A percentile compares a stretch with the other conserved stretches of the same genome.
Conservation (phyloP, 2,888 invertebrate genomes). For the Eutolmus rufibarbis region DNA sequence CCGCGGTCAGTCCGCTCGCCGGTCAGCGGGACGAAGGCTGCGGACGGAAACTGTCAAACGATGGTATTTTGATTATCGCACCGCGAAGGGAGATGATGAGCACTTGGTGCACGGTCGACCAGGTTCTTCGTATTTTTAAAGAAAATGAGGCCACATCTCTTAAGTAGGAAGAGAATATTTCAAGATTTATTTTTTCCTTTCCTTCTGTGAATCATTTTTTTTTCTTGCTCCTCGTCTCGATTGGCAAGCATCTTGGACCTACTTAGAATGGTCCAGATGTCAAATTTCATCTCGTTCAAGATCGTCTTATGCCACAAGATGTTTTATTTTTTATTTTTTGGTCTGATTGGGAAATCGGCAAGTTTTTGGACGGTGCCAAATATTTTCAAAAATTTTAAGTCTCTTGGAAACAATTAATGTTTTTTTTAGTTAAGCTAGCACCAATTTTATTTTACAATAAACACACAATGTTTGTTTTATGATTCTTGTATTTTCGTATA, state of each 20-base stretch:
- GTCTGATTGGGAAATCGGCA: background rate
- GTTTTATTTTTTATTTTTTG: background rate
- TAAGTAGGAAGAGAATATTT: background rate
- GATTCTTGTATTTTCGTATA: background rate
- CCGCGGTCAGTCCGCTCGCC: background rate
- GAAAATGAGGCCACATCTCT: background rate
- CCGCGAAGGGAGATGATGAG: background rate
- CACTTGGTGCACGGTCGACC: background rate
- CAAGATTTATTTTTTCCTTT: background rate
- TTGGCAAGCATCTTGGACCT: background rate
- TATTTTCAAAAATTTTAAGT: background rate
- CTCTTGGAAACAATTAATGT: background rate
- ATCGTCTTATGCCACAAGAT: background rate
- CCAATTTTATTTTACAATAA: background rate
- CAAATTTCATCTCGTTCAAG: background rate
- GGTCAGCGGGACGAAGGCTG: background rate
- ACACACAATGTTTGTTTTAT: background rate
- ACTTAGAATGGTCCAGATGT: background rate
- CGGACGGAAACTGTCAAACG: background rate
- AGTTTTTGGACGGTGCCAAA: background rate
- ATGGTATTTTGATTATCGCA: background rate
- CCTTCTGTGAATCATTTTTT: background rate
- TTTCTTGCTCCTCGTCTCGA: background rate
- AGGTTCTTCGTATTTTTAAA: background rate
- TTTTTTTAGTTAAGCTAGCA: background rate